Evolutionary conservation across 2,888 invertebrate genomes (phyloP).

Genomic region (Cordilura impudica): DNA sequence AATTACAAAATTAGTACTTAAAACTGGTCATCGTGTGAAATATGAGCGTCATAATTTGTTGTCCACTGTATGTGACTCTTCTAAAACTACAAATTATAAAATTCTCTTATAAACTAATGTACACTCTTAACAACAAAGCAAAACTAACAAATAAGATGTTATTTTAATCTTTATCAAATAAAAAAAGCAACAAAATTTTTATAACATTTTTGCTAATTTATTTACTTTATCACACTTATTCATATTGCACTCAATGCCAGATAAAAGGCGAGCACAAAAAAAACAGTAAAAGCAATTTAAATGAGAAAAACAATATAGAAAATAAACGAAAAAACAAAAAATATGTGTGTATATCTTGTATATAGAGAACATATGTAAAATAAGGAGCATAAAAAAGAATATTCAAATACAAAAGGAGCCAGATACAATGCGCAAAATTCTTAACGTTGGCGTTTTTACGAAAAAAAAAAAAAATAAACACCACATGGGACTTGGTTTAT

Average conservation of each 20-base stretch:
- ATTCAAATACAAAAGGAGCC: background rate
- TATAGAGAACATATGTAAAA: background rate
- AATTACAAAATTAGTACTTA: background rate
- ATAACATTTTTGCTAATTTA: background rate
- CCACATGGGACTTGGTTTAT: conserved; percentile 21
- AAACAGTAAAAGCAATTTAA: background rate
- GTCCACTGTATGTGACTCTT: background rate
- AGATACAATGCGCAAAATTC: conserved; percentile 41
- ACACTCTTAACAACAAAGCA: background rate
- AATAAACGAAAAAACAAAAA: background rate
- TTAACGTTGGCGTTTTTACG: conserved; percentile 50
- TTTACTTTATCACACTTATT: background rate
- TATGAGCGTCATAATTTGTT: too few species aligned
- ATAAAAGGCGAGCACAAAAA: background rate
- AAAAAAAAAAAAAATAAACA: background rate
- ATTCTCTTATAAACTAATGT: background rate
- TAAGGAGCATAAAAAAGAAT: background rate
- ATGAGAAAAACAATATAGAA: background rate
- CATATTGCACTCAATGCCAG: background rate
- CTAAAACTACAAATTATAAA: background rate
- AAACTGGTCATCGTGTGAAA: background rate
- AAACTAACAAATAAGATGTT: background rate
- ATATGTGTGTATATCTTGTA: background rate
- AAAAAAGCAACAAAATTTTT: background rate
- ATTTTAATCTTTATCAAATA: background rate